Evolutionary conservation across 2,113 vertebrate species (phyloP).

Genomic region (Himantopus leucocephalus): DNA sequence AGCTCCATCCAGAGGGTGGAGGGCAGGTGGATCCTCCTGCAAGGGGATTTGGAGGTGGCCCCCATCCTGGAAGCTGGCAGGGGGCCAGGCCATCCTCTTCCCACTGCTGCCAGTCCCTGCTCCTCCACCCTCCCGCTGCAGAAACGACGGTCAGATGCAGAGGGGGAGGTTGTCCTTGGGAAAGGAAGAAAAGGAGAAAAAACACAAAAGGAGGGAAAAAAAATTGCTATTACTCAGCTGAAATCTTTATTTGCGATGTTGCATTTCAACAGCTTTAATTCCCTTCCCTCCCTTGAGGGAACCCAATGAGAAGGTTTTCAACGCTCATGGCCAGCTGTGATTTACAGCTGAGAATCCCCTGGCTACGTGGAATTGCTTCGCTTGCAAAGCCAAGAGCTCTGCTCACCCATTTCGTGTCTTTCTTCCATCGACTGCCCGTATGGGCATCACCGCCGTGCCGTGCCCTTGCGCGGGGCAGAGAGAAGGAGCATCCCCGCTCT

Average conservation of each 20-base stretch:
- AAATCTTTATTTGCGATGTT: background rate
- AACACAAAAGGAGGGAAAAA: background rate
- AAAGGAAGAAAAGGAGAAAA: background rate
- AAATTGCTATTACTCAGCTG: background rate
- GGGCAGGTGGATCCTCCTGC: background rate
- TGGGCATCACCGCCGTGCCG: background rate
- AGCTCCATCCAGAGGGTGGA: too few relatives aligned
- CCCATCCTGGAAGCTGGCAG: background rate
- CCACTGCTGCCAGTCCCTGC: background rate
- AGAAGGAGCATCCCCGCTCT: background rate
- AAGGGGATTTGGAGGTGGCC: background rate
- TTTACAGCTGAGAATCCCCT: background rate
- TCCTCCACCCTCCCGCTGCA: background rate
- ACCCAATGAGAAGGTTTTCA: too few relatives aligned
- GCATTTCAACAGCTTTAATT: background rate
- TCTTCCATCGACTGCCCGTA: background rate
- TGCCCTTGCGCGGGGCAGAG: background rate
- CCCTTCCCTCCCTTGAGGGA: background rate
- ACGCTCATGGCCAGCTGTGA: background rate
- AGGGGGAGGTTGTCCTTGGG: background rate
- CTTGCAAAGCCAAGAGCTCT: background rate
- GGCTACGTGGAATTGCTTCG: accelerated
- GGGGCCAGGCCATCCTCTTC: background rate
- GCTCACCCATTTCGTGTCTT: accelerated
- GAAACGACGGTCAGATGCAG: background rate